Evolutionary conservation across 2,797 vertebrate genomes (phyloP).

Genomic region (Coracias cyanogaster): DNA sequence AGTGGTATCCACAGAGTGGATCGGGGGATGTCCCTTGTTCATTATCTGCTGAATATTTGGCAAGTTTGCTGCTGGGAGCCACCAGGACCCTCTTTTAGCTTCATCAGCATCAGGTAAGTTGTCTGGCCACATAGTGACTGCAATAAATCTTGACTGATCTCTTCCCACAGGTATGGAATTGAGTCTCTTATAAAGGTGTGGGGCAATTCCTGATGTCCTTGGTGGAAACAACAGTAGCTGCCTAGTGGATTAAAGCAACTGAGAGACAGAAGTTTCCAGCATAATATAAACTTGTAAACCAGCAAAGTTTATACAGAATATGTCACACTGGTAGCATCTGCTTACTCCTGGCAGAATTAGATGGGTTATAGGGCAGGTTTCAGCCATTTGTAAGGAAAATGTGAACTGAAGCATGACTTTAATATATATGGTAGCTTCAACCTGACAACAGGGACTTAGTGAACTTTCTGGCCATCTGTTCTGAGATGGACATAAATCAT

Average conservation of each 20-base stretch:
- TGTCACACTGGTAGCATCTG: not conserved
- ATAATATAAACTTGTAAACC: not conserved
- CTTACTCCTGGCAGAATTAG: not conserved
- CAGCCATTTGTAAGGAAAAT: not conserved
- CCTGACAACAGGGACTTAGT: not conserved
- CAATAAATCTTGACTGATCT: not conserved
- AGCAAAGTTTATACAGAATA: not conserved
- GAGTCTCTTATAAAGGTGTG: not conserved
- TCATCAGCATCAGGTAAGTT: not conserved
- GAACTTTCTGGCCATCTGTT: not conserved
- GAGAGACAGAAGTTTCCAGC: not conserved
- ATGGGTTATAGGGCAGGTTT: not conserved
- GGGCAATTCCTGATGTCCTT: not conserved
- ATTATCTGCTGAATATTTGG: not conserved
- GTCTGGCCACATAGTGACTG: not conserved
- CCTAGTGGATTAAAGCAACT: not conserved
- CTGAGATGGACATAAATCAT: not conserved
- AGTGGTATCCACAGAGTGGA: not conserved
- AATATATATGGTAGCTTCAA: not conserved
- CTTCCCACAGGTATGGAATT: not conserved
- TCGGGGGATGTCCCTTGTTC: not conserved
- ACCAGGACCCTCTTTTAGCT: not conserved
- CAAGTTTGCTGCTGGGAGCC: not conserved
- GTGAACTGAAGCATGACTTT: constrained; percentile 6
- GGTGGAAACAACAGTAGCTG: not conserved